phyloP scores from a whole-genome alignment of 2,888 invertebrate species.

The Petrolisthes manimaculis region DNA sequence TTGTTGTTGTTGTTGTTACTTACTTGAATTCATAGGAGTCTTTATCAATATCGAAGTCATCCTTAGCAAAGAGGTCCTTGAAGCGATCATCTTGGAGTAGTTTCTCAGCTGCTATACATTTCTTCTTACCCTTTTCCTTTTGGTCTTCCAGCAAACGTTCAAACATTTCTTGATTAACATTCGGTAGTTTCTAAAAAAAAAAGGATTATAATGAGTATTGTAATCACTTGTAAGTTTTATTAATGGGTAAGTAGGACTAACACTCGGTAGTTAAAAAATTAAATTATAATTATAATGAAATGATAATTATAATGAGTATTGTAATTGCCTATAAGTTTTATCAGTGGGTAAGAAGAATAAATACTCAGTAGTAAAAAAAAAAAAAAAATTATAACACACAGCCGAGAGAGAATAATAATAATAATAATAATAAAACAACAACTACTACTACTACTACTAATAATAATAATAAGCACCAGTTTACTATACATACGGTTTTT shows the following conservation, averaged over 20 bases:
- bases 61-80: constrained; percentile 89
- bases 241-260: no score
- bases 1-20: background rate
- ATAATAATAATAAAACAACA: no score
- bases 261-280: no score
- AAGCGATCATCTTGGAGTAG: constrained; percentile 90
- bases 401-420: no score
- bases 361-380: constrained; percentile 14
- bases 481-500: constrained; percentile 23
- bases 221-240: no score
- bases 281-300: no score
- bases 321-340: no score
- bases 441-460: no score
- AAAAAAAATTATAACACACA: constrained; percentile 8
- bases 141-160: constrained; percentile 83
- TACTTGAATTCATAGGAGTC: constrained; percentile 42
- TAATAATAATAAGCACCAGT: background rate
- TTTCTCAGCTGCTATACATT: constrained; percentile 71
- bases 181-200: constrained; percentile 77
- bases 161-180: constrained; percentile 90
- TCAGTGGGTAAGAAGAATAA: background rate
- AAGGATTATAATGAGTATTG: no score
- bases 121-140: constrained; percentile 74
- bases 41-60: constrained; percentile 91
- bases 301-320: no score